These are phyloP conservation scores for Eudyptes chrysolophus DNA, from an alignment of 2,113 vertebrate genomes.

Conservation along the genomic window DNA sequence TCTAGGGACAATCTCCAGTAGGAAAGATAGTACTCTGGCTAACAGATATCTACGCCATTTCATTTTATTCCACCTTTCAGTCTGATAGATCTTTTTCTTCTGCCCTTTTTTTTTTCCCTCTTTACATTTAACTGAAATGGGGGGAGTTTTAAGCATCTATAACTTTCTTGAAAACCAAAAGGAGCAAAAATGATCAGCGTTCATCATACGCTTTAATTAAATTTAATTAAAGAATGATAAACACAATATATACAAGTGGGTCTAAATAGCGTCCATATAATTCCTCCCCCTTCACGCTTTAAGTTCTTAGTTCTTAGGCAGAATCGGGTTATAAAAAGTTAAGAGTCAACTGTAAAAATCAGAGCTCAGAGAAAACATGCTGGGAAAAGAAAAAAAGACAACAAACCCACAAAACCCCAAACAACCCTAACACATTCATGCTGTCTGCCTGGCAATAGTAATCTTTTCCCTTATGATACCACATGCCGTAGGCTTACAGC, in stretches of 20 bases:
- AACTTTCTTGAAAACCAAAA: neutral
- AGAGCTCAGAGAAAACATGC: neutral
- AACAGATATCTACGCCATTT: conserved; percentile 18
- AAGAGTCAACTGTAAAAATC: conserved; percentile 21
- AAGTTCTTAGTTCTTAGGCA: neutral
- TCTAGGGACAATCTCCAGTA: conserved; percentile 24
- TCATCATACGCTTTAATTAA: conserved; percentile 14
- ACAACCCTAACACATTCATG: neutral
- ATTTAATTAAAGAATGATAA: conserved; percentile 49
- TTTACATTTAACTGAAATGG: neutral
- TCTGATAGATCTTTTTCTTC: neutral
- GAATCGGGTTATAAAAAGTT: conserved; percentile 48
- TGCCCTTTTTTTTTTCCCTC: neutral
- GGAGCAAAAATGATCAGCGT: neutral
- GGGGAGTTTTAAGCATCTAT: neutral
- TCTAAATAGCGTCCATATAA: neutral
- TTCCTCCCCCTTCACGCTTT: neutral
- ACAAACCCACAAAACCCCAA: neutral
- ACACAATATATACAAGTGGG: neutral
- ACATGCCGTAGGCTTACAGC: neutral
- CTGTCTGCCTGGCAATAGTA: neutral
- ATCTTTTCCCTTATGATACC: neutral
- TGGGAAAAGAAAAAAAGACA: neutral
- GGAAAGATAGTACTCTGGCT: conserved; percentile 16
- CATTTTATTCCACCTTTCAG: conserved; percentile 49